Conservation (phyloP, 2,888 invertebrate species). For the Lithophane ornitopus region DNA sequence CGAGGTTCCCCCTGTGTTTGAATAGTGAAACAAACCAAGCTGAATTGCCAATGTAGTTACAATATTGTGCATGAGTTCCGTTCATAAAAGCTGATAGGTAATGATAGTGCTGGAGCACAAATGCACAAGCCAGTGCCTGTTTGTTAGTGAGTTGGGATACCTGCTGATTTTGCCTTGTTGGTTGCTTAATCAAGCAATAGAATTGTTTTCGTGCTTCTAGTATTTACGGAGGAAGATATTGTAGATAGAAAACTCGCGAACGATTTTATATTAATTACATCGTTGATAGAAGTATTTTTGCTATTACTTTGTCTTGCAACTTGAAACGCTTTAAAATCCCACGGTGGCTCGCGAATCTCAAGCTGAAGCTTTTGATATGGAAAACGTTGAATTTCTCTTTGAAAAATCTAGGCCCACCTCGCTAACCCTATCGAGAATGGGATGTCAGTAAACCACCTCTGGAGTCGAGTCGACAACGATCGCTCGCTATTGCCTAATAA, state of each 20-base stretch:
- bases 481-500: constrained; percentile 82
- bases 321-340: not conserved
- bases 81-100: constrained; percentile 40
- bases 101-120: not conserved
- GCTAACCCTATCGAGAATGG: constrained; percentile 65
- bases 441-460: constrained; percentile 72
- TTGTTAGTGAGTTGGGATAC: not conserved
- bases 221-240: not conserved
- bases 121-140: constrained; percentile 7
- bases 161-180: not conserved
- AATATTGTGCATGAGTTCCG: constrained; percentile 34
- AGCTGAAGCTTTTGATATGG: not conserved
- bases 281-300: not conserved
- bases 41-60: constrained; percentile 29
- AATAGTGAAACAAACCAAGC: constrained; percentile 40
- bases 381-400: not conserved
- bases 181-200: not conserved
- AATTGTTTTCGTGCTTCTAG: not conserved
- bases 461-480: constrained; percentile 75
- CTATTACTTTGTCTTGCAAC: not conserved
- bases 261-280: not conserved
- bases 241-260: not conserved
- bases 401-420: constrained; percentile 28
- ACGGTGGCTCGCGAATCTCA: not conserved
- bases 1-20: constrained; percentile 36